Conservation (phyloP, 2,888 invertebrate genomes). For the Drosophila pseudotakahashii region DNA sequence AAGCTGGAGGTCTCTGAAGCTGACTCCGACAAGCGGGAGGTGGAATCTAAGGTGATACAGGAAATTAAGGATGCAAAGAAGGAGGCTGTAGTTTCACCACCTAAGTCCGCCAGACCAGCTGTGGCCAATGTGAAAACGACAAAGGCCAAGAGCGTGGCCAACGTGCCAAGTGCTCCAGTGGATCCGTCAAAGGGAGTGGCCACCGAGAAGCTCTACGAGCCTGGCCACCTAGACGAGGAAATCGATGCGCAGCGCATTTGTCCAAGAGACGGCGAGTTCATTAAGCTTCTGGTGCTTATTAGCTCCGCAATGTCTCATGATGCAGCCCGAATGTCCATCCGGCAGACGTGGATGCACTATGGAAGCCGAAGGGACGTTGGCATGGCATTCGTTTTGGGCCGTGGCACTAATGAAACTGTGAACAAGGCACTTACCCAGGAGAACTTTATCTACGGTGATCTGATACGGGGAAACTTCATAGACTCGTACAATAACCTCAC, state of each 20-base stretch:
- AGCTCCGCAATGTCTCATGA: constrained; percentile 91
- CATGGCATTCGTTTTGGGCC: constrained; percentile 87
- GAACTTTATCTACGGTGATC: constrained; percentile 90
- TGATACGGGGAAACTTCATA: constrained; percentile 89
- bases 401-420: constrained; percentile 85
- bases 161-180: constrained; percentile 29
- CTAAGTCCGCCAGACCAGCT: constrained; percentile 20
- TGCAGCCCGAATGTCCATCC: constrained; percentile 89
- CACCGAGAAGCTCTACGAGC: constrained; percentile 88
- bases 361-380: constrained; percentile 86
- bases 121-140: constrained; percentile 33
- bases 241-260: constrained; percentile 86
- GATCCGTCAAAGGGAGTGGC: constrained; percentile 85
- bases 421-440: constrained; percentile 87
- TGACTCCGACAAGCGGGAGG: constrained; percentile 19
- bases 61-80: constrained; percentile 46
- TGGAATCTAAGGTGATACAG: constrained; percentile 53
- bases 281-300: constrained; percentile 86
- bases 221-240: constrained; percentile 88
- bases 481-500: constrained; percentile 94
- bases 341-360: constrained; percentile 93
- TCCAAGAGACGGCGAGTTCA: constrained; percentile 87
- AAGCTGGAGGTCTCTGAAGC: constrained; percentile 25
- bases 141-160: constrained; percentile 31
- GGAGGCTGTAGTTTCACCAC: constrained; percentile 18